Evolutionary conservation across 2,797 vertebrate species (phyloP), one percentile per base, ranked within the genome.

Genomic region (Nyctibius grandis): DNA sequence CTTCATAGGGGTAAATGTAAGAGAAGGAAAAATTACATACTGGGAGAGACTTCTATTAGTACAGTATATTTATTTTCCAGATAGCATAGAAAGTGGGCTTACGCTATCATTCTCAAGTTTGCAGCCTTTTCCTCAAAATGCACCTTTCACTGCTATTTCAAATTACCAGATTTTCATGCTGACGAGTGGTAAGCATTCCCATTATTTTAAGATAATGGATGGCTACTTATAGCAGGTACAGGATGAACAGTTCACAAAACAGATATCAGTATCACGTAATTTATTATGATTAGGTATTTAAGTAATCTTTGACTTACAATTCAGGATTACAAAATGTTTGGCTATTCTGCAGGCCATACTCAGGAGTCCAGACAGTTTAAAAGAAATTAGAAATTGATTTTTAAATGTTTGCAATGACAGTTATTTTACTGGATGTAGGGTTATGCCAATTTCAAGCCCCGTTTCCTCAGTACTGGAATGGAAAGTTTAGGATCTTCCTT

Each of bases 371-470:
- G 31, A 38, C 48, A 74, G n/a, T 85, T 92, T 72, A 61, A 83
- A 70, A 59, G 26, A 93, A 73, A 79, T 64, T 68, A 74, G 69
- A 76, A 94, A 93, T 47, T 68, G 29, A 73, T 91, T 94, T 92
- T 89, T 50, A 75, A 84, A 15, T 74, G 15, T 57, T 87, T 82
- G 34, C n/a, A 26, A 68, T 77, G 38, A 34, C 57, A 89, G 28
- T 54, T 76, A 74, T 60, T 93, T 87, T 60, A 77, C 8, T n/a
- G 22, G 45, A 80, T 57, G 20, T 28, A 74, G 31, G 14, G 85
- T 75, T 78, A 73, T 1, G 1, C 21, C 67, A 53, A 15, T 89
- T 82, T 89, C 72, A 85, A 92, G 75, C 36, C 33, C 28, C 25
- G 48, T 89, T 91, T 91, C 53, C n/a, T 72, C 72, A 68, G 28